Percentiles rank a stretch among this genome's conserved stretches.
Evolutionary conservation across 1,140 invertebrate genomes (phyloP).

Genomic region (Gerris buenoi): DNA sequence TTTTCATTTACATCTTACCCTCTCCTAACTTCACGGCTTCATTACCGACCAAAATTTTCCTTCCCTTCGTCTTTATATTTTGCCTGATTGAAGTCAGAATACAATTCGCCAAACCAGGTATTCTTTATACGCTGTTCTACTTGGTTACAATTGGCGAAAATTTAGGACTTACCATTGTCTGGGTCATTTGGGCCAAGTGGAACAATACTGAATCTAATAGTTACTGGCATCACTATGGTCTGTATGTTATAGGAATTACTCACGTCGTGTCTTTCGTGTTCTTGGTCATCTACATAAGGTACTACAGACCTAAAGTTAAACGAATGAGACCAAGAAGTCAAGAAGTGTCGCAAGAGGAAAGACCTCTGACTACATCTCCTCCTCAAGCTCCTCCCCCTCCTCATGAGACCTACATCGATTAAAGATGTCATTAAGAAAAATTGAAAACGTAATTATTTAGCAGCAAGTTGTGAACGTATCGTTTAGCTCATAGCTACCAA

Average conservation of each 20-base stretch:
- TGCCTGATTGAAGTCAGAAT: constrained; percentile 17
- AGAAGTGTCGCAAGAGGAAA: background rate
- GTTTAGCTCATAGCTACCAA: too few species aligned
- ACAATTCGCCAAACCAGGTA: constrained; percentile 12
- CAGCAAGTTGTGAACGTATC: too few species aligned
- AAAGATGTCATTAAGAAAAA: too few species aligned
- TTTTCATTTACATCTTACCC: constrained; percentile 14
- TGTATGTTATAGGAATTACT: constrained; percentile 9
- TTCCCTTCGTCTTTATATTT: constrained; percentile 13
- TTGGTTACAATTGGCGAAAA: constrained; percentile 12
- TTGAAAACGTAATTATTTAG: too few species aligned
- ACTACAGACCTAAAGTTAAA: constrained; percentile 9
- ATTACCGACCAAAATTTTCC: constrained; percentile 10
- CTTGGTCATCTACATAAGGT: constrained; percentile 11
- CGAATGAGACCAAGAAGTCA: constrained; percentile 4
- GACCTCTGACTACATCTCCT: background rate
- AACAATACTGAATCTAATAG: background rate
- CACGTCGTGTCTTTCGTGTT: constrained; percentile 12
- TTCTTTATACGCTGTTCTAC: constrained; percentile 14
- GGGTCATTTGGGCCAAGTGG: constrained; percentile 16
- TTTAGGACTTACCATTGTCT: constrained; percentile 9
- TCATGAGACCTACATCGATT: background rate
- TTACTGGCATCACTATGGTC: constrained; percentile 13
- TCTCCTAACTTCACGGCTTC: constrained; percentile 3
- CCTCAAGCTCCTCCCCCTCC: background rate